Percentiles rank a stretch among this genome's conserved stretches.
Evolutionary conservation across 2,113 vertebrate species (phyloP).

Genomic region (Ciconia stormi): DNA sequence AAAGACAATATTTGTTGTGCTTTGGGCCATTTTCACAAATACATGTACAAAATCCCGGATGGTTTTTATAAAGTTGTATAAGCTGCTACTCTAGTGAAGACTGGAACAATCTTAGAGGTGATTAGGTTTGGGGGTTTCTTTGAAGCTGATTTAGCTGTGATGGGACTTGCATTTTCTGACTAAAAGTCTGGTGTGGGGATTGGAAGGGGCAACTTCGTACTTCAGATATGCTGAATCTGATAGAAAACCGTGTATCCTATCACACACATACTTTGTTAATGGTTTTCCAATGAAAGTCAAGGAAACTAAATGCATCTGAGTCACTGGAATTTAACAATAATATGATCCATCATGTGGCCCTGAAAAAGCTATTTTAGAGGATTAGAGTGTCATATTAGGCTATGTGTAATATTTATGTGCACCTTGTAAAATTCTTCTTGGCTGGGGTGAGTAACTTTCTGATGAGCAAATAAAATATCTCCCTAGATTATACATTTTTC

Average conservation of each 20-base stretch:
- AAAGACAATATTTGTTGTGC: background rate
- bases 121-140: background rate
- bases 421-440: background rate
- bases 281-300: background rate
- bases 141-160: background rate
- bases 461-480: background rate
- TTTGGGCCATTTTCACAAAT: background rate
- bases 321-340: background rate
- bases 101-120: background rate
- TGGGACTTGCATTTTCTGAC: background rate
- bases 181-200: background rate
- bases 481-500: background rate
- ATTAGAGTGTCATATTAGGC: background rate
- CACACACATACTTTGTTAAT: background rate
- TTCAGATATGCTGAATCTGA: background rate
- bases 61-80: background rate
- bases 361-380: background rate
- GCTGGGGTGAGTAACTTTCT: background rate
- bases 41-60: accelerated
- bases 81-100: background rate
- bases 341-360: background rate
- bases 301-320: background rate
- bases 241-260: background rate
- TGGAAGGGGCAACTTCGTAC: background rate
- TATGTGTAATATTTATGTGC: background rate